Percentiles rank a stretch among this genome's conserved stretches.
These are phyloP conservation scores for Pachliopta kotzebuea DNA, from an alignment of 2,888 invertebrate species.

Conservation along the genomic window DNA sequence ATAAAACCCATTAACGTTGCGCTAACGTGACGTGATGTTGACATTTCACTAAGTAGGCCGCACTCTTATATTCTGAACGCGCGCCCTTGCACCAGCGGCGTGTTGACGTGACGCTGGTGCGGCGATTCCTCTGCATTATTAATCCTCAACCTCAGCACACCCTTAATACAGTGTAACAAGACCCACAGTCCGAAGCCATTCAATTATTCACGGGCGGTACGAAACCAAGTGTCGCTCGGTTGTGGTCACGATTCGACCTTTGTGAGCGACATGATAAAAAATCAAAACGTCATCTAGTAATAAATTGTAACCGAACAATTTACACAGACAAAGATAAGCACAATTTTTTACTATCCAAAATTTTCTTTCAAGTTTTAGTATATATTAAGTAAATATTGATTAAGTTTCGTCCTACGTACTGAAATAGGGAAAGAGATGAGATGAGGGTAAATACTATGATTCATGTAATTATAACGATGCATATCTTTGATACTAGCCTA, in stretches of 20 bases:
- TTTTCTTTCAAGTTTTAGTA: no score
- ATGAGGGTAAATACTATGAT: no score
- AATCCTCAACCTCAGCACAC: slow-evolving; percentile 12
- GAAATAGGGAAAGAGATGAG: no score
- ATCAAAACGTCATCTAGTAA: neutral
- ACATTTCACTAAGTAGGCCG: slow-evolving; percentile 60
- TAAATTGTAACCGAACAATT: neutral
- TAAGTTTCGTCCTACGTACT: no score
- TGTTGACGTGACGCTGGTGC: slow-evolving; percentile 49
- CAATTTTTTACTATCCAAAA: no score
- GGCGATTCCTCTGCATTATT: slow-evolving; percentile 40
- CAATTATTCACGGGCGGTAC: slow-evolving; percentile 27
- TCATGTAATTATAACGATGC: no score
- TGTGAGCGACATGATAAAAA: slow-evolving; percentile 19
- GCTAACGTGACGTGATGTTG: slow-evolving; percentile 46
- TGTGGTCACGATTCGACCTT: slow-evolving; percentile 23
- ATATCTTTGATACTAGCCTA: no score
- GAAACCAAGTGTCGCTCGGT: slow-evolving; percentile 16
- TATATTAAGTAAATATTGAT: no score
- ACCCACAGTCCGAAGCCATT: slow-evolving; percentile 33
- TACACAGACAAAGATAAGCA: no score
- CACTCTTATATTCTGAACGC: slow-evolving; percentile 50
- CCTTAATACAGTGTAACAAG: slow-evolving; percentile 35
- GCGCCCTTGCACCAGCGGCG: slow-evolving; percentile 62
- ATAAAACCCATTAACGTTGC: slow-evolving; percentile 47